Base-by-base conservation (phyloP, 2,888 invertebrate species). In the Cheilosia vernalis region DNA sequence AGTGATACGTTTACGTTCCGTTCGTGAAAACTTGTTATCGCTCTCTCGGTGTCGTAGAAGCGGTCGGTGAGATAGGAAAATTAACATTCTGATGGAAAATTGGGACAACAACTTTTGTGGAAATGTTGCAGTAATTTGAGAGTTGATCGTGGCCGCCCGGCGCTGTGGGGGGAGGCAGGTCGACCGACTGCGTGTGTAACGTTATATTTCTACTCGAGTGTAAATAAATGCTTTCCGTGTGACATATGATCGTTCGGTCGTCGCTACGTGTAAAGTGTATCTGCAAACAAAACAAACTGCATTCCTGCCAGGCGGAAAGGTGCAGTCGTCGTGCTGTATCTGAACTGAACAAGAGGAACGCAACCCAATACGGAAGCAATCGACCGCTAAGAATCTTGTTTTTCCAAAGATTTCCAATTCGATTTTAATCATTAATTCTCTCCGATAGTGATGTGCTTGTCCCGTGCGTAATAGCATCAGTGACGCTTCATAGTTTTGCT, bases 361-460 rank as follows among this genome's bases (percentile, higher is more conserved):
- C 89, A 89, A 90, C 89, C 89, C 89, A 89, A 90, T 90, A 89
- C 90, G 89, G 89, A 90, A 88, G 88, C 88, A 64, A 84, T 83
- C 78, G 82, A 87, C 87, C 77, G 85, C 87, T 87, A 87, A 87
- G 87, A 87, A 87, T 87, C 87, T 79, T 83, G 88, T 87, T 87
- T 86, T 87, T 86, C 87, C 87, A 85, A 85, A 81, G 85, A 85
- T 85, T 85, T 81, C 85, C 85, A 80, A 81, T 81, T 81, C 85
- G 72, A 85, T 85, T 85, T 72, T 81, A 81, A 80, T 77, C 85
- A 85, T 85, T 85, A 81, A 77, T 81, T 85, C 72, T 17, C 53
- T 47, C 24, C 37, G 37, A 37, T 37, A 37, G 37, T 10, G 33
- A 33, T 33, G 27, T 60, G 40, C n/a, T 49, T 55, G 24, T 44